These are phyloP conservation scores for Melierax canorus DNA, from an alignment of 2,113 vertebrate species.

Conservation along the genomic window DNA sequence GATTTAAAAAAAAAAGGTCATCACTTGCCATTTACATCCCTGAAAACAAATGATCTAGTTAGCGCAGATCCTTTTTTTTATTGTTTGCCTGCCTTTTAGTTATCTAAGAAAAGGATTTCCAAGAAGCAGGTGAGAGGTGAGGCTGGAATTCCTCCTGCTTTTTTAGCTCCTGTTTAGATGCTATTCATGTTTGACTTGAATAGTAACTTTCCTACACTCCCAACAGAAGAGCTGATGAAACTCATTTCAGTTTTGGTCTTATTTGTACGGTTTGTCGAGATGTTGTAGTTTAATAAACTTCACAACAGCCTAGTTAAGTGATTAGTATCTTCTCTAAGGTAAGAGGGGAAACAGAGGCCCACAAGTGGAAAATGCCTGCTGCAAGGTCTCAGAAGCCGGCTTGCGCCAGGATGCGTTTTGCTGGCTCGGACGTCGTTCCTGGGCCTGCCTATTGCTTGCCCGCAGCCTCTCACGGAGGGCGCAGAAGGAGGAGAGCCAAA, in stretches of 20 bases:
- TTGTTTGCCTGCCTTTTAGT: background rate
- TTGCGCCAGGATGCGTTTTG: background rate
- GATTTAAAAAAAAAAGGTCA: background rate
- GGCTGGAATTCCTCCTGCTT: background rate
- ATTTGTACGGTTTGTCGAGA: background rate
- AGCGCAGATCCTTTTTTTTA: background rate
- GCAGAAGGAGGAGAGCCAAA: background rate
- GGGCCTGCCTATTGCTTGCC: background rate
- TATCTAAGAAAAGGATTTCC: background rate
- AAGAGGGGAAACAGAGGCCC: background rate
- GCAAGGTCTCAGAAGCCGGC: background rate
- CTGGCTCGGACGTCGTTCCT: rapidly evolving
- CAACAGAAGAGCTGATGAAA: background rate
- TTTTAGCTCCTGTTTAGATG: background rate
- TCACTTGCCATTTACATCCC: background rate
- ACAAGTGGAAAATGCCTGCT: background rate
- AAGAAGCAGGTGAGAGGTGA: background rate
- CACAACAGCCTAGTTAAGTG: background rate
- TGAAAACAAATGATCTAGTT: background rate
- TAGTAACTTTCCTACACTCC: background rate
- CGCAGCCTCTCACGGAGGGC: rapidly evolving
- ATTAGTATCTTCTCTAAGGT: background rate
- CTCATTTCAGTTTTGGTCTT: background rate
- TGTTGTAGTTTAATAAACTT: background rate
- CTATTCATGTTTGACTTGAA: background rate